Percentiles rank a stretch among this genome's conserved stretches.
These are phyloP conservation scores for Lucilia cuprina DNA, from an alignment of 1,140 invertebrate genomes.

Conservation along the genomic window DNA sequence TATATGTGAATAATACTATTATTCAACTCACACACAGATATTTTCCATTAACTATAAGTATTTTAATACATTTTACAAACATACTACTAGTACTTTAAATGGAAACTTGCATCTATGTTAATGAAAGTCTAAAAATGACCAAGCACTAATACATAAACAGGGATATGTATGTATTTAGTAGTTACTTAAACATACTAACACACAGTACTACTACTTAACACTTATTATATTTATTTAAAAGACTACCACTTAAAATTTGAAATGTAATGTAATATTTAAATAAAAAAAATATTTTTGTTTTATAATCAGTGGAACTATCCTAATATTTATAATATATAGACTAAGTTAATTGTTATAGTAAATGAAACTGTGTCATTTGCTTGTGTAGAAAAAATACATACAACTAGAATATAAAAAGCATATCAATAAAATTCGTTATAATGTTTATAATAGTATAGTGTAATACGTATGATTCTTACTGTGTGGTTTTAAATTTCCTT, in stretches of 20 bases:
- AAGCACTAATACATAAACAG: background rate
- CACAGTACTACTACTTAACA: no score
- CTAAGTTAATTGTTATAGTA: background rate
- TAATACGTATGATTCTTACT: background rate
- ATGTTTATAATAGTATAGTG: background rate
- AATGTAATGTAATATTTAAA: no score
- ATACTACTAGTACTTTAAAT: background rate
- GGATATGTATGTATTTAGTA: no score
- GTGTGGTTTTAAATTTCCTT: background rate
- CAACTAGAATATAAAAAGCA: background rate
- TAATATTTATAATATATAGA: background rate
- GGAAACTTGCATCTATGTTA: background rate
- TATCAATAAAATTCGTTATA: background rate
- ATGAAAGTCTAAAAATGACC: background rate
- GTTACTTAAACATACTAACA: background rate
- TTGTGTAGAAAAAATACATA: background rate
- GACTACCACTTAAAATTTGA: no score
- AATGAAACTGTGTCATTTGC: conserved; percentile 1
- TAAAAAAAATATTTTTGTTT: no score
- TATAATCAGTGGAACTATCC: background rate
- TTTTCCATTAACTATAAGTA: no score
- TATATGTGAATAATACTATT: no score
- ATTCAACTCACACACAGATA: no score
- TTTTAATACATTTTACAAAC: no score
- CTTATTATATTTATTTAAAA: no score